Evolutionary conservation across 1,140 invertebrate genomes (phyloP).

Genomic region (Aphis gossypii): DNA sequence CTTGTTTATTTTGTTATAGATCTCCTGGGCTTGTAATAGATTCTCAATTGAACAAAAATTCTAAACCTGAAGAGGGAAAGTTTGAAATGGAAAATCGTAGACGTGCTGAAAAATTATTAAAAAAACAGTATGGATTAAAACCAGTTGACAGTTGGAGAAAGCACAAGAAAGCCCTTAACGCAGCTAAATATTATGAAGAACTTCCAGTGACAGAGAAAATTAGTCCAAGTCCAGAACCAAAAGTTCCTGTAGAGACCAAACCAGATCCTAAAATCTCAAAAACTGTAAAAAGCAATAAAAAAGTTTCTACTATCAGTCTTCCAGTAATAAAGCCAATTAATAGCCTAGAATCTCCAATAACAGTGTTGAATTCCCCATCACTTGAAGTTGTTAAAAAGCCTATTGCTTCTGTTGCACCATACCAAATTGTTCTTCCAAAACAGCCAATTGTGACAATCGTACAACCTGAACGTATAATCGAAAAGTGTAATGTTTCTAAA

Average conservation of each 20-base stretch:
- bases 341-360: background rate
- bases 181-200: slow-evolving; percentile 49
- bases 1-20: slow-evolving; percentile 16
- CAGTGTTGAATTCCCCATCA: background rate
- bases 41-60: slow-evolving; percentile 25
- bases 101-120: slow-evolving; percentile 50
- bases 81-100: slow-evolving; percentile 54
- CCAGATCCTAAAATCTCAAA: slow-evolving; percentile 27
- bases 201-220: slow-evolving; percentile 33
- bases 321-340: slow-evolving; percentile 26
- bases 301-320: slow-evolving; percentile 46
- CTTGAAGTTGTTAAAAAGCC: slow-evolving; percentile 35
- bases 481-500: slow-evolving; percentile 31
- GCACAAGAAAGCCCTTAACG: slow-evolving; percentile 50
- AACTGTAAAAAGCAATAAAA: slow-evolving; percentile 44
- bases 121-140: slow-evolving; percentile 54
- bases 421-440: slow-evolving; percentile 56
- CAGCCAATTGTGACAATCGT: background rate
- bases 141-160: slow-evolving; percentile 54
- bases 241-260: background rate
- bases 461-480: background rate
- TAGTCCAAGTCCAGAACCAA: slow-evolving; percentile 14
- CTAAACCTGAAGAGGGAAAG: slow-evolving; percentile 31
- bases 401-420: slow-evolving; percentile 52
- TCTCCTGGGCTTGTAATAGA: slow-evolving; percentile 35